Evolutionary conservation across 2,113 vertebrate species (phyloP).

Genomic region (Holacanthus passer): DNA sequence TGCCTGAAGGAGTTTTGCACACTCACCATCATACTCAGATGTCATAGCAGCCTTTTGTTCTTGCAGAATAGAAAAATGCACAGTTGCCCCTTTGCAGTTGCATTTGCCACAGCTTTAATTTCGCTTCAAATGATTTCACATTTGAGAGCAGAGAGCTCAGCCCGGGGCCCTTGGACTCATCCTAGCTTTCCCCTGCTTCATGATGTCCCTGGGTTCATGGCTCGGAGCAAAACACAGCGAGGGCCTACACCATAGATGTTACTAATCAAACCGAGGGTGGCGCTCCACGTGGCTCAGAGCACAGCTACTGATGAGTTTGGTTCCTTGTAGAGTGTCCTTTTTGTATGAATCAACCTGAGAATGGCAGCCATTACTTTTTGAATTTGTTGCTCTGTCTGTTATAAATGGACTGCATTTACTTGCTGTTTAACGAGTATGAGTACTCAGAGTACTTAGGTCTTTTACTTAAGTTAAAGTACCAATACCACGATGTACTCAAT

Average conservation of each 20-base stretch:
- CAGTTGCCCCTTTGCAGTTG: too few species aligned
- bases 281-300: neutral
- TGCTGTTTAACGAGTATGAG: constrained; percentile 4
- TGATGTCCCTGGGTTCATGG: too few species aligned
- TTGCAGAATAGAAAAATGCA: too few species aligned
- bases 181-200: too few species aligned
- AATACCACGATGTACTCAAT: neutral
- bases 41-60: too few species aligned
- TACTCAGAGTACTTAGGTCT: neutral
- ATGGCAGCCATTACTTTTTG: neutral
- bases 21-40: too few species aligned
- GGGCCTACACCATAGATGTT: constrained; percentile 17
- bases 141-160: too few species aligned
- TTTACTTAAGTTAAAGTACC: neutral
- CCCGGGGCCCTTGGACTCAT: too few species aligned
- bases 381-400: neutral
- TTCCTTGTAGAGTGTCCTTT: neutral
- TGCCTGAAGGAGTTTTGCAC: too few species aligned
- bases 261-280: constrained; percentile 12
- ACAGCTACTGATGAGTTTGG: neutral
- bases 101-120: too few species aligned
- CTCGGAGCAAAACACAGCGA: neutral
- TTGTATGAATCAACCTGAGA: neutral
- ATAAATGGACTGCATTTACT: neutral
- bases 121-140: too few species aligned